These are phyloP conservation scores for Microcebus jonahi DNA, from an alignment of 2,113 vertebrate genomes.

Conservation along the genomic window DNA sequence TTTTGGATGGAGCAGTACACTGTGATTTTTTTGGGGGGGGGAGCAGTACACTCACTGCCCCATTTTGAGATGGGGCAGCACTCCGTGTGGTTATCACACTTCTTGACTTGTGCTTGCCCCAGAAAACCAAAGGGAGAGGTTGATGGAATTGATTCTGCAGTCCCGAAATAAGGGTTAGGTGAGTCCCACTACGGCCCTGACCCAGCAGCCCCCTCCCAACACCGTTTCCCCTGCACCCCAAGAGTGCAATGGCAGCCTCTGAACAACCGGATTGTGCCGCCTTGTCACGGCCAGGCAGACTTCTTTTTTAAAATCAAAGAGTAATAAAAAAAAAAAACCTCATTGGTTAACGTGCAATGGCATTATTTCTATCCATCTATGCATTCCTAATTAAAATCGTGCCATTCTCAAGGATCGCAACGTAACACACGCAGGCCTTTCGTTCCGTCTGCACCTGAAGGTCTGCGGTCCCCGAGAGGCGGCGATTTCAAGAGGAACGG, in stretches of 20 bases:
- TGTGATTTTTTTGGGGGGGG: no score
- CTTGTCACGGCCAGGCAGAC: not conserved
- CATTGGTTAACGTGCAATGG: slow-evolving; percentile 53
- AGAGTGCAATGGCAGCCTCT: not conserved
- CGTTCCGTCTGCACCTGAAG: slow-evolving; percentile 50
- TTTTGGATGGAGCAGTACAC: no score
- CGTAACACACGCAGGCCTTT: slow-evolving; percentile 18
- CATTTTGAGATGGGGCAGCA: no score
- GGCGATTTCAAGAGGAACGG: slow-evolving; percentile 43
- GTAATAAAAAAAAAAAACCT: slow-evolving; percentile 75
- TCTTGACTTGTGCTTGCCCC: no score
- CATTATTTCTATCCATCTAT: slow-evolving; percentile 72
- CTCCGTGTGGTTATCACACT: no score
- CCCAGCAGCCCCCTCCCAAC: accelerated
- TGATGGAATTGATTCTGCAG: no score
- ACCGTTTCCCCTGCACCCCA: not conserved
- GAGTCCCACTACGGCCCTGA: not conserved
- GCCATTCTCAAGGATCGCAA: slow-evolving; percentile 32
- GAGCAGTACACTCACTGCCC: no score
- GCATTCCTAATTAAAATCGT: slow-evolving; percentile 74
- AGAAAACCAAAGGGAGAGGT: no score
- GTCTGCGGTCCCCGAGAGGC: not conserved
- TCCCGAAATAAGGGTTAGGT: no score
- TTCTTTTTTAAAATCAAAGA: slow-evolving; percentile 72
- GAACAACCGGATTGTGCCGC: not conserved